Evolutionary conservation across 2,113 vertebrate species (phyloP), one percentile per base, ranked within the genome.

Genomic region (Aphelocoma coerulescens): DNA sequence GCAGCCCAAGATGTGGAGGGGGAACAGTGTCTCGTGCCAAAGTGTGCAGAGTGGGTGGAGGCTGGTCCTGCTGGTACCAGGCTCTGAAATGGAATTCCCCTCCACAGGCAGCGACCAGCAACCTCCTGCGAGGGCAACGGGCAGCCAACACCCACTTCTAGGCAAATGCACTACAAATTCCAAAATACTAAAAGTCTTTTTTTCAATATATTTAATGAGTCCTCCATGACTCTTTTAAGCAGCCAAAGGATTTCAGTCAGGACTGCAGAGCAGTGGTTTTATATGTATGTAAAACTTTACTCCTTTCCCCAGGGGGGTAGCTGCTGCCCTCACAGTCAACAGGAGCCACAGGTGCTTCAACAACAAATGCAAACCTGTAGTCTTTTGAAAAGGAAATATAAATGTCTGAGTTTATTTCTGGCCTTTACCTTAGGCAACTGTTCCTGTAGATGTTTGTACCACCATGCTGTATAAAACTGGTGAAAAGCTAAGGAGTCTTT

Each of bases 211-310:
- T 52, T 73, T 62, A 28, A 41, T 27, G 32, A 77, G 11, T 39
- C 8, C 23, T 52, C 26, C 41, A 13, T 37, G 54, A 54, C 4
- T 10, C 12, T 71, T 84, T 41, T 30, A 71, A 37, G 33, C 15
- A 88, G 54, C 6, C 41, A 9, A 5, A 52, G 8, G 21, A 57
- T 65, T 95, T 73, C 39, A 52, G 21, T 57, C 37, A 33, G 51
- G 54, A 61, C 8, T 16, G 16, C 3, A 76, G 43, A 79, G 8
- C 2, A 57, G 8, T 9, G 49, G 37, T 55, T 91, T 82, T 10
- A 18, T 23, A 4, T 5, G 2, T 28, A 6, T 0, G 0, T 69
- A 66, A 35, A 93, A 37, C 9, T 59, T 19, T 6, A 23, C 16
- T 88, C 11, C 18, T 78, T 82, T 85, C 27, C 41, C 30, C 21